A percentile compares a stretch with the other conserved stretches of the same genome.
Evolutionary conservation across 1,140 invertebrate species (phyloP).

Genomic region (Amyelois transitella): DNA sequence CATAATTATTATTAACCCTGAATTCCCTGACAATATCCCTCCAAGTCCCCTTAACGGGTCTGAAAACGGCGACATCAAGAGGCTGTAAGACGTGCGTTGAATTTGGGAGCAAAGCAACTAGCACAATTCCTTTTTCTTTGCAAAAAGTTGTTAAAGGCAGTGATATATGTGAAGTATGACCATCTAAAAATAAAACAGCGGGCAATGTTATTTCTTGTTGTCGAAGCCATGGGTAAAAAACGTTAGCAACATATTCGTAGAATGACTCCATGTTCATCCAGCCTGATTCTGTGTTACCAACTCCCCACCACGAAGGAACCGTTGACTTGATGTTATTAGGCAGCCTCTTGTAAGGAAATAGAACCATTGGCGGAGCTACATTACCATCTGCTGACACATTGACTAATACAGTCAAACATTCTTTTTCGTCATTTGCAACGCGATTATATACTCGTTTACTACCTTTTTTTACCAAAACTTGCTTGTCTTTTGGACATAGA

Average conservation of each 20-base stretch:
- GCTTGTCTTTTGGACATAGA: conserved; percentile 31
- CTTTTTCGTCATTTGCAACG: no score
- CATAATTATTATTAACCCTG: no score
- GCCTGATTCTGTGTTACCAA: no score
- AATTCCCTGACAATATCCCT: no score
- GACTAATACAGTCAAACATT: no score
- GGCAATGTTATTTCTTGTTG: neutral
- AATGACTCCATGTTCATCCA: conserved; percentile 51
- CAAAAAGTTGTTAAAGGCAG: conserved; percentile 37
- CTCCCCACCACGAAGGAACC: conserved; percentile 34
- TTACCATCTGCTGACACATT: neutral
- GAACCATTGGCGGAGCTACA: conserved; percentile 1
- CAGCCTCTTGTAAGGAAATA: conserved; percentile 1
- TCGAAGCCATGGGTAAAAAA: conserved; percentile 2
- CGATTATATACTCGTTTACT: conserved; percentile 27
- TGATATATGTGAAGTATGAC: conserved; percentile 42
- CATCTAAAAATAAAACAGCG: conserved; percentile 46
- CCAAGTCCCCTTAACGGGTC: conserved; percentile 16
- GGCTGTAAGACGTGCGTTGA: conserved; percentile 61
- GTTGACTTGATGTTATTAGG: conserved; percentile 3
- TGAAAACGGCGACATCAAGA: conserved; percentile 39
- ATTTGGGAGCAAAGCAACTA: conserved; percentile 53
- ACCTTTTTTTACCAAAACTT: conserved; percentile 32
- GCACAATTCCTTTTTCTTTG: conserved; percentile 29
- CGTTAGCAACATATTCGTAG: conserved; percentile 32